Base-by-base conservation (phyloP, 2,888 invertebrate species). In the Leucozona laternaria region DNA sequence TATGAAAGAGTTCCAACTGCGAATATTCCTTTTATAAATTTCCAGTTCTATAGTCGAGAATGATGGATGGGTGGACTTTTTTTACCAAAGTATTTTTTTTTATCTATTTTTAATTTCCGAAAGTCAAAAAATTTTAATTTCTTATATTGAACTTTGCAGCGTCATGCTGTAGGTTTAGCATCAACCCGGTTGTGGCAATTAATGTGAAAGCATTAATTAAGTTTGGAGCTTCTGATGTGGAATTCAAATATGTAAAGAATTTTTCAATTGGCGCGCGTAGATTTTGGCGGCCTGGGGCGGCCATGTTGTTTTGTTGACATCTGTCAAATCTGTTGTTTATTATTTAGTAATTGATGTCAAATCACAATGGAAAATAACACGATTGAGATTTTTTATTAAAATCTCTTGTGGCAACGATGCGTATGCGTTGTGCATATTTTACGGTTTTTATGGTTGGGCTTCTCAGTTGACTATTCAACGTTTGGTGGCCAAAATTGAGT, bases 181-280 rank as follows among this genome's bases (percentile, higher is more conserved):
- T 66, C 43, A 71, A 71, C 71, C 3, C 13, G 20, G 66, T 34
- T 66, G 66, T 75, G 75, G 70, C 86, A 86, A 86, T 86, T 86
- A 82, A 75, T 78, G 43, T 86, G 78, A 86, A 81, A 86, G 86
- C 78, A 75, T 17, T 82, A 86, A 86, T 79, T 81, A 75, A 71
- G 57, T 81, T 73, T 71, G 43, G 73, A 72, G 43, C 22, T 11
- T 34, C 11, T 22, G 4, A n/a, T 28, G 58, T 20, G 53, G 7
- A 53, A 53, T 53, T 28, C 25, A 53, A 53, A 53, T 53, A 53
- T n/a, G n/a, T n/a, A n/a, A n/a, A n/a, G n/a, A n/a, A n/a, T n/a
- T n/a, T n/a, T n/a, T n/a, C n/a, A n/a, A n/a, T n/a, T n/a, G n/a
- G n/a, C n/a, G n/a, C n/a, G n/a, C n/a, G n/a, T n/a, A n/a, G n/a